A percentile compares a stretch with the other conserved stretches of the same genome.
Conservation (phyloP, 2,888 invertebrate species). For the Serrognathus titanus region DNA sequence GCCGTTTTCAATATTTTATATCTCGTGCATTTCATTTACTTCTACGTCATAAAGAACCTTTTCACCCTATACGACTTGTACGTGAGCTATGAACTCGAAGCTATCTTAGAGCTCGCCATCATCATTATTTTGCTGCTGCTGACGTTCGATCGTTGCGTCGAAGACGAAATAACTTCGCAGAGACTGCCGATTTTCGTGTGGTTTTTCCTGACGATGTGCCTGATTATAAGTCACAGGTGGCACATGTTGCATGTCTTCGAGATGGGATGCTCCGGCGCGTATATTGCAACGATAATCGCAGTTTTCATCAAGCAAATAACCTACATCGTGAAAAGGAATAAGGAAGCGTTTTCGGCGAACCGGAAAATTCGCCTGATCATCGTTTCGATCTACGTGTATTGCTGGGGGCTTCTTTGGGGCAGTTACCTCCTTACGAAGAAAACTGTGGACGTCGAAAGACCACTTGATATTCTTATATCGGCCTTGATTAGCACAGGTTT, state of each 20-base stretch:
- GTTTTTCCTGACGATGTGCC: slow-evolving; percentile 5
- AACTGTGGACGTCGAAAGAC: no score
- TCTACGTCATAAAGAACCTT: slow-evolving; percentile 5
- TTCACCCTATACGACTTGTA: slow-evolving; percentile 10
- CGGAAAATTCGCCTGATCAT: slow-evolving; percentile 4
- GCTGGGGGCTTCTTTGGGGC: background rate
- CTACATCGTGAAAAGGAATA: background rate
- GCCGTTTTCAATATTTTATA: slow-evolving; percentile 7
- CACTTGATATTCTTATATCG: no score
- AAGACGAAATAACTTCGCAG: slow-evolving; percentile 7
- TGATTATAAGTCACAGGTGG: slow-evolving; percentile 8
- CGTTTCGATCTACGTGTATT: slow-evolving; percentile 6
- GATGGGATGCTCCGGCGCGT: slow-evolving; percentile 3
- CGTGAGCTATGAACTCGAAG: slow-evolving; percentile 9
- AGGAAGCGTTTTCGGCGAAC: slow-evolving; percentile 2
- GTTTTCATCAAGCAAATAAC: slow-evolving; percentile 2
- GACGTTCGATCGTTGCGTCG: slow-evolving; percentile 8
- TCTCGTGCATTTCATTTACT: slow-evolving; percentile 4
- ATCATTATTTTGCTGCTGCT: slow-evolving; percentile 7
- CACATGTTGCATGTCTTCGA: slow-evolving; percentile 7
- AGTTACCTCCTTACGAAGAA: no score
- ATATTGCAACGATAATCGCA: slow-evolving; percentile 1
- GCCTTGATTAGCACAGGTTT: no score
- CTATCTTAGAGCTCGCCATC: slow-evolving; percentile 6
- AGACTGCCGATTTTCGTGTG: slow-evolving; percentile 9